Evolutionary conservation across 1,140 invertebrate genomes (phyloP), one percentile per base, ranked within the genome.

Genomic region (Laodelphax striatellus): DNA sequence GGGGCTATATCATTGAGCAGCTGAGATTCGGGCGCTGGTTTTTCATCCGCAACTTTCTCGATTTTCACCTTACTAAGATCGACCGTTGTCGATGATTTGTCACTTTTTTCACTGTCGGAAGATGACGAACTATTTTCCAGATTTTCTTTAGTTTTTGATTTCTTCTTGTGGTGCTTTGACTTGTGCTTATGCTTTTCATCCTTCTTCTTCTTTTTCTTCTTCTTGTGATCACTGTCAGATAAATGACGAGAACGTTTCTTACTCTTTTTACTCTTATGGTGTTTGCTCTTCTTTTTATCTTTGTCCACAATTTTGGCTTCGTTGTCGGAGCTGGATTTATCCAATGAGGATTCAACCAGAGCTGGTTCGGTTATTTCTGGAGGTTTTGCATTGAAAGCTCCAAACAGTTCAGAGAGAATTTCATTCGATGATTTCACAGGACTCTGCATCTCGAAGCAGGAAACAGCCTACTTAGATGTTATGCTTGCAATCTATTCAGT

Each of bases 361-460:
- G n/a, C 63, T 61, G 8, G 13, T 61, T 62, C 14, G 52, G 62
- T 16, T 65, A 67, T 2, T 57, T 59, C 41, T 64, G 68, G 17
- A 63, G 72, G 34, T 43, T 71, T 71, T n/a, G 70, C 69, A 59
- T 86, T 82, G 66, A 87, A 86, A 5, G 82, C 85, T 55, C 81
- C 78, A 66, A 90, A 90, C 0, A 90, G 74, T 71, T 90, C 87
- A 0, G 84, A 84, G 8, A 90, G 74, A 67, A 90, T 89, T 70
- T 90, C 85, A 70, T 82, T 85, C 0, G 87, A 88, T 5, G 86
- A 83, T 67, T 86, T 86, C 21, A 50, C 21, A 17, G 46, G 46
- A 38, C 34, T 38, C 34, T 38, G 34, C 34, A 38, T 38, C 11
- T 9, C 34, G 11, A 38, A 5, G 34, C 34, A 9, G 34, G 34